Evolutionary conservation across 2,113 vertebrate species (phyloP).

Genomic region (Cardinalis cardinalis): DNA sequence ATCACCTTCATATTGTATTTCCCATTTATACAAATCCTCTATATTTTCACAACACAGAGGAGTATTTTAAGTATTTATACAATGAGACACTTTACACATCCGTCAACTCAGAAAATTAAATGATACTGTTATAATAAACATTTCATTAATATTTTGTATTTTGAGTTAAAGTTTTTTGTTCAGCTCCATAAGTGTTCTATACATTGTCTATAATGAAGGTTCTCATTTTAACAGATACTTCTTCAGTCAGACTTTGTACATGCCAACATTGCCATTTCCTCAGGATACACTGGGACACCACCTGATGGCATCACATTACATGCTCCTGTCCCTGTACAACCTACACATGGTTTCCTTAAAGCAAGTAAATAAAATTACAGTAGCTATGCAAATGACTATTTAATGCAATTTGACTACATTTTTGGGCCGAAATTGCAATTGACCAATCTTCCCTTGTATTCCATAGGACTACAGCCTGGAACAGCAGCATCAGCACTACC

Average conservation of each 20-base stretch:
- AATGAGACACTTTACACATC: background rate
- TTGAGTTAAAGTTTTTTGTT: background rate
- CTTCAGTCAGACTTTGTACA: background rate
- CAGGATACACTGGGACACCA: background rate
- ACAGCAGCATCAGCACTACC: background rate
- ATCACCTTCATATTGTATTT: background rate
- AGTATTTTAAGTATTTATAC: background rate
- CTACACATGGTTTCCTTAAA: background rate
- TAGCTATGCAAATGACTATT: background rate
- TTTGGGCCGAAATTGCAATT: background rate
- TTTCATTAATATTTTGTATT: background rate
- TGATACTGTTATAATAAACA: no score
- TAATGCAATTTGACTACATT: background rate
- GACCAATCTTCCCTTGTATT: background rate
- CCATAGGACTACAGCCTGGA: conserved; percentile 9
- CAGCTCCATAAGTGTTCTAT: background rate
- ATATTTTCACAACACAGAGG: background rate
- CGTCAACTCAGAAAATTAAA: background rate
- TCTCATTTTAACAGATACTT: conserved; percentile 40
- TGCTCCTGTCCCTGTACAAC: background rate
- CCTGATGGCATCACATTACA: background rate
- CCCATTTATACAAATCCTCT: background rate
- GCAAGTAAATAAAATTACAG: conserved; percentile 53
- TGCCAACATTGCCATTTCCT: background rate
- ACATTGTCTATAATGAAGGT: background rate